Base-by-base conservation (phyloP, 1,140 invertebrate species). In the Monomorium pharaonis region DNA sequence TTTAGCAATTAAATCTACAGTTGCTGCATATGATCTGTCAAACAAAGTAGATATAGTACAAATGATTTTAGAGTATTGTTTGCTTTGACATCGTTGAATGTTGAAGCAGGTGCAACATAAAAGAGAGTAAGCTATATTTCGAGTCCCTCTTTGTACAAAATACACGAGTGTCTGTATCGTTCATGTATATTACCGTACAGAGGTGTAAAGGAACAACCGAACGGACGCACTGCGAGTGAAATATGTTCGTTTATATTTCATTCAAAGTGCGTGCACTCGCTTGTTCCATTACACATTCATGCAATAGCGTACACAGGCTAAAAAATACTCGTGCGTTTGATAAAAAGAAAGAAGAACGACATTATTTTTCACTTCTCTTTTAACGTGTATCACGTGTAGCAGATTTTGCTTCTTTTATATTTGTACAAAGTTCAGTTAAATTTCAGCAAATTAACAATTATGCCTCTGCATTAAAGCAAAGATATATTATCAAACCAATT, bases 221-320 rank as follows among this genome's bases (percentile, higher is more conserved):
- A 74, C 65, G 67, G 67, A 83, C 67, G 78, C 78, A 72, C 51
- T 72, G 67, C 78, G 67, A 74, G 67, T 83, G 78, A 83, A 83
- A 83, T 83, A 83, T 83, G 78, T 72, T 72, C 78, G 78, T 83
- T 83, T 83, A 83, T 83, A 83, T 83, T 83, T 83, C 67, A 83
- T 72, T 83, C 78, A n/a, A 54, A 72, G 67, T 72, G 78, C 78
- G 67, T 83, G 67, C 78, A 33, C 67, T 83, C 78, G 78, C 78
- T 80, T 80, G 78, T 72, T 83, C 78, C 51, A 83, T 83, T 72
- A 83, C 78, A 72, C 78, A 83, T 83, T 83, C 78, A 72, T 72
- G 67, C 67, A 83, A 83, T 58, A 74, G 37, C 16, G 67, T 72
- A 44, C 10, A 58, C 65, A 42, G 24, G 51, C 37, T n/a, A 27